These are phyloP conservation scores for Dusona sp. DNA, from an alignment of 2,888 invertebrate species.

Conservation along the genomic window DNA sequence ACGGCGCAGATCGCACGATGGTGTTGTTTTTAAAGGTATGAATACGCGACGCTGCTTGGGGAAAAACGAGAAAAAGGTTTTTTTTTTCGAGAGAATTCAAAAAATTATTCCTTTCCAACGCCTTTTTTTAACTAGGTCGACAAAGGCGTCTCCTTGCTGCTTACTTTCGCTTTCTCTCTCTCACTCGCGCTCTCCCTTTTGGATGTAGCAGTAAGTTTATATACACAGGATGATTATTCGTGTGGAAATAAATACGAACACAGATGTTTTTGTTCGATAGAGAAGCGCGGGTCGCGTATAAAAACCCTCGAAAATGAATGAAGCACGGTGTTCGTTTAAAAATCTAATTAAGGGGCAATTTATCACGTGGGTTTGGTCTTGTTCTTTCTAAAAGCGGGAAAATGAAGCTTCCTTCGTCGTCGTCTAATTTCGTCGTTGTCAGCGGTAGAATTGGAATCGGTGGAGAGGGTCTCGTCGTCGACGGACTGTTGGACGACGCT, in stretches of 20 bases:
- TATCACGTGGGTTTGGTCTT: slow-evolving; percentile 85
- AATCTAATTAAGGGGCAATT: slow-evolving; percentile 11
- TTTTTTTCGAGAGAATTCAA: background rate
- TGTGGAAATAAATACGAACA: background rate
- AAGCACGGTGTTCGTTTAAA: slow-evolving; percentile 12
- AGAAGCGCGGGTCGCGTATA: background rate
- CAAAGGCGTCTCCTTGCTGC: background rate
- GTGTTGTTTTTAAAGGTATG: background rate
- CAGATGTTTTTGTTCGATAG: background rate
- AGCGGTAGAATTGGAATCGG: slow-evolving; percentile 89
- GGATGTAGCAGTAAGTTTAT: background rate
- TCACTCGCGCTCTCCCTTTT: background rate
- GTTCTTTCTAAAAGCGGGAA: slow-evolving; percentile 88
- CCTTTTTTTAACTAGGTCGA: background rate
- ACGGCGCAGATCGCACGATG: background rate
- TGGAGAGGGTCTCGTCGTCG: slow-evolving; percentile 89
- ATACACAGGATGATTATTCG: background rate
- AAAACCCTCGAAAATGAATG: background rate
- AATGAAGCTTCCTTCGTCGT: slow-evolving; percentile 88
- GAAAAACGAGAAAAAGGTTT: background rate
- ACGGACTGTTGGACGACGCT: slow-evolving; percentile 80
- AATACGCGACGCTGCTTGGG: background rate
- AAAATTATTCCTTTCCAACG: background rate
- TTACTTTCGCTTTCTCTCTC: background rate
- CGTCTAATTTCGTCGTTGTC: slow-evolving; percentile 88